These are phyloP conservation scores for Microplitis deprimator DNA, from an alignment of 2,888 invertebrate species.

Conservation along the genomic window DNA sequence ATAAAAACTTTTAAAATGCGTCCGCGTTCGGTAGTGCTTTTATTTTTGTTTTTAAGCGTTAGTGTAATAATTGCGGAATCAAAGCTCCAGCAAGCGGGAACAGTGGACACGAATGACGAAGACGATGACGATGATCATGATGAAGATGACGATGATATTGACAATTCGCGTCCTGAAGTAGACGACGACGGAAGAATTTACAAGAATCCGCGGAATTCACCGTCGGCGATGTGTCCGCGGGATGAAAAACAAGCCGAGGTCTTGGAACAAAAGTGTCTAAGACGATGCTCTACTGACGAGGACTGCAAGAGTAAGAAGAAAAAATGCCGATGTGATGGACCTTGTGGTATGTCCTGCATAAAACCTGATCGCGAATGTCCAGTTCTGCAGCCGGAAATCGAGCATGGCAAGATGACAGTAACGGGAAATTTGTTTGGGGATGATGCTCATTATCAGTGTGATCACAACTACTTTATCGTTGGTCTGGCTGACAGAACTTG, in stretches of 20 bases:
- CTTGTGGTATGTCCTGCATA: constrained; percentile 97
- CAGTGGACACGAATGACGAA: constrained; percentile 71
- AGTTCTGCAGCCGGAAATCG: constrained; percentile 80
- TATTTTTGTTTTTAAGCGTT: constrained; percentile 58
- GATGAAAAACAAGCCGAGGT: constrained; percentile 89
- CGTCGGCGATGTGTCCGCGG: constrained; percentile 87
- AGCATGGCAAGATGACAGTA: constrained; percentile 83
- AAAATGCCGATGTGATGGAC: constrained; percentile 96
- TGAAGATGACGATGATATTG: constrained; percentile 69
- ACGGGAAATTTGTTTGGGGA: constrained; percentile 87
- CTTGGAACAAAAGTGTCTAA: constrained; percentile 88
- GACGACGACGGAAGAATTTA: constrained; percentile 88
- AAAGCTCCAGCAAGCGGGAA: constrained; percentile 64
- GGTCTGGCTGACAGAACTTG: constrained; percentile 90
- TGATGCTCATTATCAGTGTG: constrained; percentile 88
- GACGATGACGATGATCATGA: constrained; percentile 74
- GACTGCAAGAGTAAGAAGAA: constrained; percentile 98
- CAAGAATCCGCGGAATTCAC: constrained; percentile 91
- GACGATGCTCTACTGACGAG: constrained; percentile 93
- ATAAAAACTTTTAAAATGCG: constrained; percentile 54
- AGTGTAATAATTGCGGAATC: constrained; percentile 62
- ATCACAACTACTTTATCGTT: constrained; percentile 89
- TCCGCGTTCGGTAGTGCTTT: constrained; percentile 57
- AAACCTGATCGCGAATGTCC: constrained; percentile 96
- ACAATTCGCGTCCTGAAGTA: constrained; percentile 73